Evolutionary conservation across 2,797 vertebrate species (phyloP), one percentile per base, ranked within the genome.

Genomic region (Aselliscus stoliczkanus): DNA sequence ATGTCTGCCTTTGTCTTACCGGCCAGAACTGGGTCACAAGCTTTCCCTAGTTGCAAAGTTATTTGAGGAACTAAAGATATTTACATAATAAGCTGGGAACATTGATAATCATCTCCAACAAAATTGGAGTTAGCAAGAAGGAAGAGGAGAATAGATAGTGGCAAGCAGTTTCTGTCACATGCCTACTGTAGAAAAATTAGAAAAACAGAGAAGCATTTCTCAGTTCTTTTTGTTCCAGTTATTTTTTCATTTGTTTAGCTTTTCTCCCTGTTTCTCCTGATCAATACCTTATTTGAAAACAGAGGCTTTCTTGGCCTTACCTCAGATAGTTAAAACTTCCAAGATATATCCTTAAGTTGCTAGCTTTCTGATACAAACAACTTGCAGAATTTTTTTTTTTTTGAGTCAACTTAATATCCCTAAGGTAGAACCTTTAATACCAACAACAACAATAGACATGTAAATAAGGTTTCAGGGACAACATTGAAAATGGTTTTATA

Each of bases 401-500:
- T 69, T 37, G 20, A 67, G 34, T 83, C 44, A 65, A 83, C 87
- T 93, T 84, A 77, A 52, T n/a, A 50, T 72, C 18, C 23, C 10
- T 39, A 64, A 81, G 70, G 92, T 14, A 65, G 64, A 92, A 42
- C 2, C 15, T 75, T 82, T 62, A 85, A 44, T 23, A 23, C 75
- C 18, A 62, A 93, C 37, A 47, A 39, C 69, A 70, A 44, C 58
- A 23, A 82, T 18, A 62, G 92, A 92, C 76, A 93, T 87, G 88
- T 75, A 95, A 91, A 93, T 89, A 91, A 89, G 54, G 4, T 62
- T 95, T 92, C 54, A 80, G 77, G 44, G 37, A 44, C 96, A 64
- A 95, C 39, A 90, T 54, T 73, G 62, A 80, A 95, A 92, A 86
- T 76, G 9, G 67, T 73, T 95, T 93, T 27, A 2, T 91, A 82